Base-by-base conservation (phyloP, 2,888 invertebrate genomes). In the Mythimna ferrago region DNA sequence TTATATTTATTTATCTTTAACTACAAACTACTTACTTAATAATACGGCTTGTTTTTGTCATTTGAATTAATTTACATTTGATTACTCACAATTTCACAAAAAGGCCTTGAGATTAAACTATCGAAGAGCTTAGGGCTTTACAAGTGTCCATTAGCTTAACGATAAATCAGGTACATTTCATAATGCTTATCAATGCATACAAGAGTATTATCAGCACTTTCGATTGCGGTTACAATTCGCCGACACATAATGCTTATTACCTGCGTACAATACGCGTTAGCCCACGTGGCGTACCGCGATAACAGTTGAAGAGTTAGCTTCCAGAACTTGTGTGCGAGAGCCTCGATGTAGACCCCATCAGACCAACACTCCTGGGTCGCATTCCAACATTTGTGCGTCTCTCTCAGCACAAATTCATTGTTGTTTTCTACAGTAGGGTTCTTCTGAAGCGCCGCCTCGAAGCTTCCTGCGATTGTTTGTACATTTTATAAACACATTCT, bases 291-390 rank as follows among this genome's bases (percentile, higher is more conserved):
- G 92, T 98, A 98, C 87, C 99, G 97, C 60, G 98, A 97, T 60
- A 99, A 90, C 56, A 99, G 96, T 95, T 99, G 98, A 77, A 99
- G 95, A 32, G 98, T 98, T 10, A 99, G 96, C 93, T 99, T 99
- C 97, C 98, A 98, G 94, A 99, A 99, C 90, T 98, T 98, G 89
- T 98, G 98, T 70, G 97, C 97, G 1, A 98, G 95, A 73, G 98
- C 98, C 38, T 97, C 96, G 66, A 99, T 97, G 92, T 97, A 99
- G 10, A 99, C 97, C 48, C 98, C 98, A 26, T 98, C 97, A 2
- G 97, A 96, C 98, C 99, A 99, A 91, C 98, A 98, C 61, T 93
- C 91, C 53, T 93, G 91, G 21, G 96, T 81, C 6, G 95, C 92
- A 61, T 90, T 91, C 97, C 97, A 97, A 83, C 97, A 96, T 63